These are phyloP conservation scores for Telenomus remus DNA, from an alignment of 1,140 invertebrate genomes.

Conservation along the genomic window DNA sequence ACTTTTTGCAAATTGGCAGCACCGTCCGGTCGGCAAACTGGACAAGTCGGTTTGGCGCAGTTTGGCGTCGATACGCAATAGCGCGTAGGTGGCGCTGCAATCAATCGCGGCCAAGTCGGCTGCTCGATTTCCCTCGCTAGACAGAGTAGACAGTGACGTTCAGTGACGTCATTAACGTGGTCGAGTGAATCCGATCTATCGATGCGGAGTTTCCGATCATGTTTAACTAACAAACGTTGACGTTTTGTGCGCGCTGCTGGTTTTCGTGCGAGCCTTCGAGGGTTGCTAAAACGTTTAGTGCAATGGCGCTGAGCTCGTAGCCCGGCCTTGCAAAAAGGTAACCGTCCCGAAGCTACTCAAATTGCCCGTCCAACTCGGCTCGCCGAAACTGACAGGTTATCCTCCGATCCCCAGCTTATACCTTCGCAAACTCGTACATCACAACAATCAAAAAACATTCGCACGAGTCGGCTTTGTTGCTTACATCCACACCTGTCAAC, in stretches of 20 bases:
- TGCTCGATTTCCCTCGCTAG: conserved; percentile 23
- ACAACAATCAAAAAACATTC: too few relatives aligned
- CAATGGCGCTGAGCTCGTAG: conserved; percentile 17
- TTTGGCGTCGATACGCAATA: background rate
- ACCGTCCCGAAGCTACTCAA: background rate
- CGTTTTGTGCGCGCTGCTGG: conserved; percentile 51
- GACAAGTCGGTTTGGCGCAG: too few relatives aligned
- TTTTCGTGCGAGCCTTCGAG: conserved; percentile 12
- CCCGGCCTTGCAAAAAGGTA: conserved; percentile 3
- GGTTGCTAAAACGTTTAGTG: conserved; percentile 24
- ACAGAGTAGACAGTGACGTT: conserved; percentile 33
- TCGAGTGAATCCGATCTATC: conserved; percentile 62
- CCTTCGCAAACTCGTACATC: background rate
- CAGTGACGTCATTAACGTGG: conserved; percentile 69
- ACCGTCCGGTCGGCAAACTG: too few relatives aligned
- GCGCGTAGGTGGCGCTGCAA: conserved; percentile 12
- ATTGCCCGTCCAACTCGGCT: background rate
- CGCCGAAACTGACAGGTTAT: conserved; percentile 29
- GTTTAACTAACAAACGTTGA: conserved; percentile 69
- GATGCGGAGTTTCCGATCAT: conserved; percentile 63
- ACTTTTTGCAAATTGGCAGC: too few relatives aligned
- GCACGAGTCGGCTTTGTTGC: too few relatives aligned
- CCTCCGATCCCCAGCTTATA: background rate
- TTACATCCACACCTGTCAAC: background rate
- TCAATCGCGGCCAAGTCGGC: conserved; percentile 7